A percentile compares a stretch with the other conserved stretches of the same genome.
Evolutionary conservation across 1,140 invertebrate genomes (phyloP).

Genomic region (Pseudobourletiella spinata): DNA sequence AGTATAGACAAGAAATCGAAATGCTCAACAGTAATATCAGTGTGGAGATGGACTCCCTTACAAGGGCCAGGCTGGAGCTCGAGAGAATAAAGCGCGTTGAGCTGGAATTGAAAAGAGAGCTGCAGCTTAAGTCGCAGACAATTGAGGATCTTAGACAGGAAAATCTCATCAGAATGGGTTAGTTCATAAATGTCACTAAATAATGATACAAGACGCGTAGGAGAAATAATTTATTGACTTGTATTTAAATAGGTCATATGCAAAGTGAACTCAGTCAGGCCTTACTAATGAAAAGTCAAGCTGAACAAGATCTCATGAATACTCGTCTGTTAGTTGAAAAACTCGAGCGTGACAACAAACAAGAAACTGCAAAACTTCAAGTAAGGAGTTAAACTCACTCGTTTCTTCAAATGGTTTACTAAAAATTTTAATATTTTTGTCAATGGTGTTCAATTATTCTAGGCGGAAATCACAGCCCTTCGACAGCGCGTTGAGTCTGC

Average conservation of each 20-base stretch:
- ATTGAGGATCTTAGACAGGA: slow-evolving; percentile 71
- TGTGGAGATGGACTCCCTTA: slow-evolving; percentile 65
- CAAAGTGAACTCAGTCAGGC: slow-evolving; percentile 63
- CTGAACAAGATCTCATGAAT: slow-evolving; percentile 64
- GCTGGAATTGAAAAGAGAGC: slow-evolving; percentile 59
- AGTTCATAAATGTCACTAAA: slow-evolving; percentile 8
- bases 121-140: slow-evolving; percentile 57
- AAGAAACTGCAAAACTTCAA: slow-evolving; percentile 56
- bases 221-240: too few species aligned
- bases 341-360: slow-evolving; percentile 58
- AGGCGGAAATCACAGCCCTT: slow-evolving; percentile 64
- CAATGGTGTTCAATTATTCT: not conserved
- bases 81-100: slow-evolving; percentile 66
- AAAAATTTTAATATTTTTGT: not conserved
- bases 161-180: slow-evolving; percentile 62
- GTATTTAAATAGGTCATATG: slow-evolving; percentile 49
- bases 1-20: slow-evolving; percentile 63
- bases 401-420: not conserved
- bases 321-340: slow-evolving; percentile 52
- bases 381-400: slow-evolving; percentile 11
- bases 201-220: too few species aligned
- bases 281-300: slow-evolving; percentile 60
- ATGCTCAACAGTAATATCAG: slow-evolving; percentile 65
- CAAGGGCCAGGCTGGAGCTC: slow-evolving; percentile 62
- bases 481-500: slow-evolving; percentile 64